A percentile compares a stretch with the other conserved stretches of the same genome.
phyloP scores from a whole-genome alignment of 2,797 vertebrate genomes.

The Dallia pectoralis region DNA sequence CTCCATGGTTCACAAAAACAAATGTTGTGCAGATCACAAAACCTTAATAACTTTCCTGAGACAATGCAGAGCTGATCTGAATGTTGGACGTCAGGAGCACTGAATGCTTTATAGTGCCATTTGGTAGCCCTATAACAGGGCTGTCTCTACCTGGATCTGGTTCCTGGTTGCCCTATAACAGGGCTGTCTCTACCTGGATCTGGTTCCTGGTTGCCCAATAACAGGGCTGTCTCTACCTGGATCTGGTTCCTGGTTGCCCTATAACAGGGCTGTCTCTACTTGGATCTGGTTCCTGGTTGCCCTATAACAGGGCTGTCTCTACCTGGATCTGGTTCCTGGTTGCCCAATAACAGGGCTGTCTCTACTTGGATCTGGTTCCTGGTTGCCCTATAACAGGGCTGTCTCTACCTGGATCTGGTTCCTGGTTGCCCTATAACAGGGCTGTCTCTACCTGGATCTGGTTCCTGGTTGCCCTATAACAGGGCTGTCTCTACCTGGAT shows the following conservation, averaged over 20 bases:
- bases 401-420: no score
- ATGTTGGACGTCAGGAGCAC: conserved; percentile 67
- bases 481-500: no score
- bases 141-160: conserved; percentile 16
- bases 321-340: no score
- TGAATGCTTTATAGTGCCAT: conserved; percentile 55
- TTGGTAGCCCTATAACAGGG: conserved; percentile 46
- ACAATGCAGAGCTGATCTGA: conserved; percentile 59
- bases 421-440: no score
- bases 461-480: no score
- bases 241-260: conserved; percentile 59
- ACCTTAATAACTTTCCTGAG: background rate
- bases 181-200: background rate
- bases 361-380: no score
- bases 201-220: background rate
- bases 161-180: conserved; percentile 60
- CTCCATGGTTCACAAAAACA: no score
- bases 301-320: no score
- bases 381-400: no score
- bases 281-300: background rate
- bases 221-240: no score
- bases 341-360: no score
- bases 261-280: conserved; percentile 17
- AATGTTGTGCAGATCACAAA: background rate
- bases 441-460: no score